phyloP scores from a whole-genome alignment of 2,888 invertebrate species.

The Acleris laterana region DNA sequence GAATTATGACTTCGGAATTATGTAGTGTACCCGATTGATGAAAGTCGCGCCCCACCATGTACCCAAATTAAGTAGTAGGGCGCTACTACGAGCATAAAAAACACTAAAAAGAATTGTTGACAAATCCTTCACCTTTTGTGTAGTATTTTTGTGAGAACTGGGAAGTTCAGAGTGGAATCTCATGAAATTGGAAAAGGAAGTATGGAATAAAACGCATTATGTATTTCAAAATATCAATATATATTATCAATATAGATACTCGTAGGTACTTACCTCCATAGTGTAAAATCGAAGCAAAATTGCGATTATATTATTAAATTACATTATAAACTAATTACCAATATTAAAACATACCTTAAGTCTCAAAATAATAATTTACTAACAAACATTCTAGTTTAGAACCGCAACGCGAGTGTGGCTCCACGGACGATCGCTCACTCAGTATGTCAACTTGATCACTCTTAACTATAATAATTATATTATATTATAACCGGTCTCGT shows the following conservation, averaged over 20 bases:
- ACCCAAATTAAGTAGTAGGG: no score
- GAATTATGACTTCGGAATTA: no score
- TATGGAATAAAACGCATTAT: slow-evolving; percentile 49
- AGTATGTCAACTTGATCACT: no score
- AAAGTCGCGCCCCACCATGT: no score
- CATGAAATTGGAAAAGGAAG: no score
- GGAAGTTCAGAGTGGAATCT: no score
- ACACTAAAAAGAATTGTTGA: no score
- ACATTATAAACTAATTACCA: slow-evolving; percentile 80
- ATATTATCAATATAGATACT: slow-evolving; percentile 76
- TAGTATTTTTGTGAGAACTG: no score
- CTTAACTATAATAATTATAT: background rate
- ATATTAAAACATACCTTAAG: slow-evolving; percentile 81
- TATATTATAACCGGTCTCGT: background rate
- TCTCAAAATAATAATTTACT: slow-evolving; percentile 84
- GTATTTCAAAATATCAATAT: slow-evolving; percentile 60
- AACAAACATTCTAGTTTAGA: slow-evolving; percentile 62
- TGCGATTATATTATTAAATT: slow-evolving; percentile 78
- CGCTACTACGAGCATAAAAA: no score
- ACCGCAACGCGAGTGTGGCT: slow-evolving; percentile 10
- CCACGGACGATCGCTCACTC: no score
- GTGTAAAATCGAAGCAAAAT: slow-evolving; percentile 67
- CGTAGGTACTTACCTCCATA: slow-evolving; percentile 64
- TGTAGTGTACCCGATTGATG: no score
- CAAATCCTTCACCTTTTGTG: no score